Conservation (phyloP, 2,888 invertebrate species). For the Drosophila trichaetosa region DNA sequence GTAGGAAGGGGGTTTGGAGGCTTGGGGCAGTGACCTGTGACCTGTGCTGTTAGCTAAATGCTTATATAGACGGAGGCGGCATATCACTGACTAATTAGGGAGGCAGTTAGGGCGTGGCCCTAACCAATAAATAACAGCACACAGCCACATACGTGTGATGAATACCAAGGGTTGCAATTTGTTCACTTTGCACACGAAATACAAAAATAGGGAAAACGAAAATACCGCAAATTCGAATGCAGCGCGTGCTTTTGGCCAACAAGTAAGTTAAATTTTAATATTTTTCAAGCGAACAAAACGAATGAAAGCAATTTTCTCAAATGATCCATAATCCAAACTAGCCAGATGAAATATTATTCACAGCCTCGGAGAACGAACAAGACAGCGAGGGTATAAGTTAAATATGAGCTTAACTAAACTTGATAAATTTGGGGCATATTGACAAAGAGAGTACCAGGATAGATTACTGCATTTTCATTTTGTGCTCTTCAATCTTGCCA, state of each 20-base stretch:
- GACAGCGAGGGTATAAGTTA: neutral
- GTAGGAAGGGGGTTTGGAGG: neutral
- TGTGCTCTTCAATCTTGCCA: neutral
- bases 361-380: neutral
- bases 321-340: conserved; percentile 30
- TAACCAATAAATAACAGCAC: neutral
- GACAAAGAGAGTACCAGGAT: neutral
- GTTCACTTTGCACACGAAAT: conserved; percentile 4
- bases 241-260: neutral
- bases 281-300: conserved; percentile 20
- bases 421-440: neutral
- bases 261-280: conserved; percentile 14
- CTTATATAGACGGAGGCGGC: conserved; percentile 13
- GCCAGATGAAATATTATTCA: conserved; percentile 22
- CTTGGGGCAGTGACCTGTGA: conserved; percentile 70
- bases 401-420: neutral
- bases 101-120: conserved; percentile 17
- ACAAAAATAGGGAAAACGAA: neutral
- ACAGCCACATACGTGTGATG: conserved; percentile 7
- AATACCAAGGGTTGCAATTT: conserved; percentile 11
- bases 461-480: neutral
- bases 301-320: conserved; percentile 41
- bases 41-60: conserved; percentile 46
- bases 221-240: conserved; percentile 9
- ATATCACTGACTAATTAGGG: conserved; percentile 56